Conservation (phyloP, 1,140 invertebrate species). For the Pseudachorutes palmiensis region DNA sequence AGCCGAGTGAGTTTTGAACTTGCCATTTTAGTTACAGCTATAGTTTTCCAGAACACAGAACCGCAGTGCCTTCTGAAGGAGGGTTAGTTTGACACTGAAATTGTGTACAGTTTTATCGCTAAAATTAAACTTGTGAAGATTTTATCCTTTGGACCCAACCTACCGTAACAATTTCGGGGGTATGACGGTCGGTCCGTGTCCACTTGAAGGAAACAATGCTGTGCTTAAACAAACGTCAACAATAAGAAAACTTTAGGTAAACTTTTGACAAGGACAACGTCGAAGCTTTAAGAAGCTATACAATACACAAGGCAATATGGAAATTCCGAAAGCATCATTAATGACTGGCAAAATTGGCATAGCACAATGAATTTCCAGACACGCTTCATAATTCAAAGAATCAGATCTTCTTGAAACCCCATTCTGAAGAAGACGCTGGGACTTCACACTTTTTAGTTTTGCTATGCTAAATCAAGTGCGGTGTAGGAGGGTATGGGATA, state of each 20-base stretch:
- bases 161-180: slow-evolving; percentile 8
- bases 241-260: neutral
- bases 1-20: neutral
- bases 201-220: neutral
- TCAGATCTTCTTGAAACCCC: too few relatives aligned
- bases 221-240: neutral
- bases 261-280: neutral
- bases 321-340: too few relatives aligned
- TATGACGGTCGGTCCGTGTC: too few relatives aligned
- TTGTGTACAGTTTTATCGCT: neutral
- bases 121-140: neutral
- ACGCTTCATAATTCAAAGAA: too few relatives aligned
- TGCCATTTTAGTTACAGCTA: neutral
- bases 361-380: too few relatives aligned
- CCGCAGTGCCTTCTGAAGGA: neutral
- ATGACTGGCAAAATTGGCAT: too few relatives aligned
- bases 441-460: too few relatives aligned
- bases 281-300: too few relatives aligned
- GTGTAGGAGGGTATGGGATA: too few relatives aligned
- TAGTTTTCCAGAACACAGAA: neutral
- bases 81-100: neutral
- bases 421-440: too few relatives aligned
- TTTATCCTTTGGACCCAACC: neutral
- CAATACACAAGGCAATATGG: too few relatives aligned
- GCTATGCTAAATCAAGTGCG: too few relatives aligned